phyloP scores from a whole-genome alignment of 1,140 invertebrate species.

The Caerostris extrusa region DNA sequence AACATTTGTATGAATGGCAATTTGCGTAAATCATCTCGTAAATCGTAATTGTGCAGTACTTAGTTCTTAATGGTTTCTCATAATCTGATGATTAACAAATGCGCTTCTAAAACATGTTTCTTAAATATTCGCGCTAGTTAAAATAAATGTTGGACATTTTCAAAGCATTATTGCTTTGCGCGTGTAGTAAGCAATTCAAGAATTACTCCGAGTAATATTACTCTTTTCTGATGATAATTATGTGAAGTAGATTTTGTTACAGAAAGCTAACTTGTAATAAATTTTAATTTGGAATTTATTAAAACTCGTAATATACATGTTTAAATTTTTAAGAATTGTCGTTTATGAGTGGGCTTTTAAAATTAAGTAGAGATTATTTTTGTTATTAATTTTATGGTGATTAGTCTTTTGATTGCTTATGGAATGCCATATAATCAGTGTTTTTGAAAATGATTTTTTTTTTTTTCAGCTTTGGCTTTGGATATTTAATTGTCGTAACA shows the following conservation, averaged over 20 bases:
- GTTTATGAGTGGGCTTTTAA: background rate
- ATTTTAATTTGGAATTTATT: conserved; percentile 28
- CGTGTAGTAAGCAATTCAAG: background rate
- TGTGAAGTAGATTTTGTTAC: conserved; percentile 27
- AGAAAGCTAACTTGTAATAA: background rate
- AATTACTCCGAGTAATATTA: conserved; percentile 24
- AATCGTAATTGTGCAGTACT: conserved; percentile 16
- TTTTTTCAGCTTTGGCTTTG: background rate
- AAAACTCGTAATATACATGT: background rate
- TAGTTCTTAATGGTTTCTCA: conserved; percentile 5
- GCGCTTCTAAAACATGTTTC: background rate
- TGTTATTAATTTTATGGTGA: background rate
- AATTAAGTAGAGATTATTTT: background rate
- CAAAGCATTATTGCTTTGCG: background rate
- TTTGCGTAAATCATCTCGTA: background rate
- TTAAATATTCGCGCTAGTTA: background rate
- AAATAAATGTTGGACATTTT: conserved; percentile 22
- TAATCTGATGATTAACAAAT: conserved; percentile 25
- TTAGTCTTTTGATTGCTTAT: background rate
- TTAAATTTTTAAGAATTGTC: conserved; percentile 13
- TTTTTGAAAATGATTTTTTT: background rate
- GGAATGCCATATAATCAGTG: background rate
- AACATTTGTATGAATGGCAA: conserved; percentile 27
- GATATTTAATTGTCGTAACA: background rate
- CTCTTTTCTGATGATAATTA: conserved; percentile 32